phyloP scores from a whole-genome alignment of 2,888 invertebrate genomes.

The Pseudanteris insignis region DNA sequence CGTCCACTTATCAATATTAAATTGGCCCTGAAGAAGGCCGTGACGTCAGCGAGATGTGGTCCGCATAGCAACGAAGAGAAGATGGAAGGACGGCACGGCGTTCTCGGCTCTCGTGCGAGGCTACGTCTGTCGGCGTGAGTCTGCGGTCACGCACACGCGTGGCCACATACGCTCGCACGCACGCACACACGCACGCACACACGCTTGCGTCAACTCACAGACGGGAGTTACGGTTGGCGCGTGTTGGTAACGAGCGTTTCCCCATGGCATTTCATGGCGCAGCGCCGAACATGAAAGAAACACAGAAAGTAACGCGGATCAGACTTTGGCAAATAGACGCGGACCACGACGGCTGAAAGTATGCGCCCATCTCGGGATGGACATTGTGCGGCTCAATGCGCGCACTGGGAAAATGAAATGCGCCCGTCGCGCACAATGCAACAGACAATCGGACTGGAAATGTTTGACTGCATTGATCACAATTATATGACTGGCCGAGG shows the following conservation, averaged over 20 bases:
- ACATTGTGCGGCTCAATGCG: slow-evolving; percentile 3
- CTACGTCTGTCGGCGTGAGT: slow-evolving; percentile 1
- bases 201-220: background rate
- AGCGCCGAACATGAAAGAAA: slow-evolving; percentile 34
- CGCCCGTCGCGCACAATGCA: background rate
- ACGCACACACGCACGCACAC: background rate
- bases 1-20: slow-evolving; percentile 61
- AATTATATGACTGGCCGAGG: slow-evolving; percentile 3
- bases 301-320: slow-evolving; percentile 20
- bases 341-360: slow-evolving; percentile 15
- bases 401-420: slow-evolving; percentile 9
- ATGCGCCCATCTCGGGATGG: slow-evolving; percentile 4
- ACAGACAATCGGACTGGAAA: slow-evolving; percentile 4
- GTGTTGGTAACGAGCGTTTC: slow-evolving; percentile 15
- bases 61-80: slow-evolving; percentile 59
- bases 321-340: slow-evolving; percentile 17
- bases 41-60: slow-evolving; percentile 56
- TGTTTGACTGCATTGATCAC: slow-evolving; percentile 12
- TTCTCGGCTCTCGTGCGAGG: background rate
- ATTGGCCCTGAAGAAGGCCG: slow-evolving; percentile 53
- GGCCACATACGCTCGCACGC: background rate
- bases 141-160: slow-evolving; percentile 8
- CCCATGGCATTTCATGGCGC: slow-evolving; percentile 20
- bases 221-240: background rate
- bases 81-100: slow-evolving; percentile 28